These are phyloP conservation scores for Criorhina ranunculi DNA, from an alignment of 2,888 invertebrate species.

Conservation along the genomic window DNA sequence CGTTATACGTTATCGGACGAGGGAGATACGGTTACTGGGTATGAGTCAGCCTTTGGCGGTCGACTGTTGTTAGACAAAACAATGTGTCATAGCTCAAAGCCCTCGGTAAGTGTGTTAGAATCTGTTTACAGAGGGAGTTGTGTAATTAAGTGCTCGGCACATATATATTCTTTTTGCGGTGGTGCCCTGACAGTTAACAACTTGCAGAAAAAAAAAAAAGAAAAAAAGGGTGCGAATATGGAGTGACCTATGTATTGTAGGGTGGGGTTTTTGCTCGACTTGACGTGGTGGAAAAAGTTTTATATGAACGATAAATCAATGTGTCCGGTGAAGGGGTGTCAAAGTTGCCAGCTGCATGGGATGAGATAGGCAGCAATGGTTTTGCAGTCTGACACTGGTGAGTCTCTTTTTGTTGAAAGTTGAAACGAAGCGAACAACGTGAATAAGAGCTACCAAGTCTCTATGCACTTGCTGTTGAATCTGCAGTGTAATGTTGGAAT, in stretches of 20 bases:
- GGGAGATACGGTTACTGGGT: slow-evolving; percentile 40
- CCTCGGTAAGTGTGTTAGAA: background rate
- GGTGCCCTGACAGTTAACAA: slow-evolving; percentile 33
- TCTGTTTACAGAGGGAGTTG: slow-evolving; percentile 24
- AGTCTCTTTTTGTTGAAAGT: background rate
- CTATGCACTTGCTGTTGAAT: too few relatives aligned
- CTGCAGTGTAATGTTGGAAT: too few relatives aligned
- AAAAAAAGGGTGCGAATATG: slow-evolving; percentile 62
- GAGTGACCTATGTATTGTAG: slow-evolving; percentile 20
- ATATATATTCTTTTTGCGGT: slow-evolving; percentile 44
- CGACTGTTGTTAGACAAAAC: slow-evolving; percentile 22
- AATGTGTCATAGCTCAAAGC: slow-evolving; percentile 57
- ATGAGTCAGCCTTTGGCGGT: slow-evolving; percentile 38
- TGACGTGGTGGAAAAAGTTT: slow-evolving; percentile 1
- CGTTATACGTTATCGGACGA: slow-evolving; percentile 14
- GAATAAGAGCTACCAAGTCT: too few relatives aligned
- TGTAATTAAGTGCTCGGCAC: slow-evolving; percentile 57
- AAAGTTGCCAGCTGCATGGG: slow-evolving; percentile 23
- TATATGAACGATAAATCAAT: slow-evolving; percentile 37
- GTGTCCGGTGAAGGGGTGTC: slow-evolving; percentile 14
- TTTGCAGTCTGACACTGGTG: too few relatives aligned
- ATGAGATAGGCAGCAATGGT: background rate
- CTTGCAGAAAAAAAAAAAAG: slow-evolving; percentile 57
- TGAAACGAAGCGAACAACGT: background rate
- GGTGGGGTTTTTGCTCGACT: slow-evolving; percentile 12